Conservation (phyloP, 2,888 invertebrate species). For the Mantis religiosa region DNA sequence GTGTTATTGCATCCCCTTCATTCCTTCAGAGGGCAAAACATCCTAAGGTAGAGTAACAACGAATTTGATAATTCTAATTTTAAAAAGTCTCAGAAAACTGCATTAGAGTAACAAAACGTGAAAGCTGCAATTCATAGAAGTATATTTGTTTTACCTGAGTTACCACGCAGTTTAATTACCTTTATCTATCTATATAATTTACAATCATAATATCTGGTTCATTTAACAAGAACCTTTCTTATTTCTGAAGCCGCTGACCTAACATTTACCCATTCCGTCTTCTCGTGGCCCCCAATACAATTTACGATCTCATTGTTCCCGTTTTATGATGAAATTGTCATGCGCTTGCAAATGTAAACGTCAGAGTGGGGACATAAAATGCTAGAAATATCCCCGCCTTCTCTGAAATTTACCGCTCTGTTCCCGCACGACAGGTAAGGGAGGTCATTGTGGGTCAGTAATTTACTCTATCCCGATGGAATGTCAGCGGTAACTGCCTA, state of each 20-base stretch:
- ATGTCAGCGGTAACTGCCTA: neutral
- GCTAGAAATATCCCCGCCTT: neutral
- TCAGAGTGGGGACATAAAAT: neutral
- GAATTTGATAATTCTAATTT: too few species aligned
- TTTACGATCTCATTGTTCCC: neutral
- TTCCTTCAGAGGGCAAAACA: too few species aligned
- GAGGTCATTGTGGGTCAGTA: neutral
- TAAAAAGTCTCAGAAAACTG: too few species aligned
- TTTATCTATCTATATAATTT: too few species aligned
- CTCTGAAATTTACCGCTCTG: neutral
- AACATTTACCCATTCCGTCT: neutral
- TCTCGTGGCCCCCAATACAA: neutral
- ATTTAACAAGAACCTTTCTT: neutral
- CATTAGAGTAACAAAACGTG: too few species aligned
- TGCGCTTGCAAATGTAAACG: neutral
- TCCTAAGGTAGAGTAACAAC: too few species aligned
- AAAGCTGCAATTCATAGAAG: too few species aligned
- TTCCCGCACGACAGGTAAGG: neutral
- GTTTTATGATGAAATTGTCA: neutral
- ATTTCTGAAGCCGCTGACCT: neutral
- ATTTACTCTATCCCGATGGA: neutral
- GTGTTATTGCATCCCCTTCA: too few species aligned
- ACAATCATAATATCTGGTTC: neutral
- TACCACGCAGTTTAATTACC: too few species aligned
- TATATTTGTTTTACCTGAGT: too few species aligned